Percentiles rank a stretch among this genome's conserved stretches.
These are phyloP conservation scores for Hylaeus volcanicus DNA, from an alignment of 1,140 invertebrate species.

Conservation along the genomic window DNA sequence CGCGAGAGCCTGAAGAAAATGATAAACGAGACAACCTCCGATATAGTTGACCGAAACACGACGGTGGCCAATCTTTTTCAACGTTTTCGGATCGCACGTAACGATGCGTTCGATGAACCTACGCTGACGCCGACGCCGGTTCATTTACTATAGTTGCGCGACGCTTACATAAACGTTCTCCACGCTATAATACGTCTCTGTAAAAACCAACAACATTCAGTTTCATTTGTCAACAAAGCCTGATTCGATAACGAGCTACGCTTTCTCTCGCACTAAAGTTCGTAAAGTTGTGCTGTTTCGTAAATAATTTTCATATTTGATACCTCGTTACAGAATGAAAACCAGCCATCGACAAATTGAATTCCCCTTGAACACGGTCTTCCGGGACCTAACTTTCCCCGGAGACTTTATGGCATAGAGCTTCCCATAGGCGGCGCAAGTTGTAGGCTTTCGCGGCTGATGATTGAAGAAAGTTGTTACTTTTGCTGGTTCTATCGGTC, in stretches of 20 bases:
- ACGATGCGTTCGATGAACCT: constrained; percentile 19
- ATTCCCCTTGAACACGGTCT: background rate
- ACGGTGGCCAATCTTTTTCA: background rate
- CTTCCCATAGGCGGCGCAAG: background rate
- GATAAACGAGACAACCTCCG: constrained; percentile 36
- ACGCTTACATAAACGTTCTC: background rate
- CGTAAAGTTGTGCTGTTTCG: constrained; percentile 28
- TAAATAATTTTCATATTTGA: constrained; percentile 44
- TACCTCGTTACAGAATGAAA: constrained; percentile 38
- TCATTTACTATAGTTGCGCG: background rate
- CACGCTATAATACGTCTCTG: background rate
- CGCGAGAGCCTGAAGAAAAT: constrained; percentile 24
- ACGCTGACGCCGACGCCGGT: background rate
- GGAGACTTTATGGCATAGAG: background rate
- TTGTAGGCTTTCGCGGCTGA: constrained; percentile 14
- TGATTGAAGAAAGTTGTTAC: constrained; percentile 29
- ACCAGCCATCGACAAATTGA: constrained; percentile 25
- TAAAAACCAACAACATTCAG: background rate
- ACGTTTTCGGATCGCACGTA: background rate
- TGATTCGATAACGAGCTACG: background rate
- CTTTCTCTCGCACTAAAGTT: background rate
- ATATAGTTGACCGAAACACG: constrained; percentile 12
- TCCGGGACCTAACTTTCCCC: background rate
- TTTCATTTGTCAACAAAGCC: background rate
- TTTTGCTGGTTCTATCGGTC: constrained; percentile 4